Evolutionary conservation across 2,113 vertebrate genomes (phyloP), one percentile per base, ranked within the genome.

Genomic region (Anolis carolinensis): DNA sequence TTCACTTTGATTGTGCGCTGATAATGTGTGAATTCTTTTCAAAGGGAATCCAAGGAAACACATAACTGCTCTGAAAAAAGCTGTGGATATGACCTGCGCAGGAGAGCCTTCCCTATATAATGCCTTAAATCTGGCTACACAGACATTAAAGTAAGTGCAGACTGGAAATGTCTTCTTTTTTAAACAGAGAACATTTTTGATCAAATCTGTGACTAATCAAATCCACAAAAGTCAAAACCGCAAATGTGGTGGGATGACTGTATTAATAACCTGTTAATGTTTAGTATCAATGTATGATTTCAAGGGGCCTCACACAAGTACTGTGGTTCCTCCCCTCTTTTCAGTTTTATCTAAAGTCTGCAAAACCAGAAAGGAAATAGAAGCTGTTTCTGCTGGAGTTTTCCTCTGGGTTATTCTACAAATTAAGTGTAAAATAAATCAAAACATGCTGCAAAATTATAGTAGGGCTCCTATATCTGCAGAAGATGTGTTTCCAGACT

Each of bases 81-180:
- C 98, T 0, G 95, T 97, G 85, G 98, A 97, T 96, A 97, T 97
- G 18, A 94, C 92, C n/a, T 99, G 99, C 89, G 92, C 90, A 13
- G 99, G 99, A 91, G 99, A 99, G 81, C 99, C 99, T 0, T 99
- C 99, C 8, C 96, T 99, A 0, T 99, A 98, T 95, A 99, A 99
- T 96, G 97, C 98, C 21, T 96, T 99, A 86, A 97, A 88, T 93
- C 95, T 99, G 92, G 98, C 98, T 62, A 93, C 98, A 93, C 97
- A 98, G 89, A 97, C 97, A 32, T 97, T 99, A 75, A 99, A 98
- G 99, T 99, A 94, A 94, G 98, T 97, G 55, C 86, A 65, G 75
- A 34, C 5, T 2, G 23, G 9, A 52, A 89, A 68, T 84, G 81
- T 23, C 25, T 82, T 82, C 63, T 70, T 52, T 82, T 82, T 80